These are phyloP conservation scores for Andricus grossulariae DNA, from an alignment of 1,140 invertebrate species.

Conservation along the genomic window DNA sequence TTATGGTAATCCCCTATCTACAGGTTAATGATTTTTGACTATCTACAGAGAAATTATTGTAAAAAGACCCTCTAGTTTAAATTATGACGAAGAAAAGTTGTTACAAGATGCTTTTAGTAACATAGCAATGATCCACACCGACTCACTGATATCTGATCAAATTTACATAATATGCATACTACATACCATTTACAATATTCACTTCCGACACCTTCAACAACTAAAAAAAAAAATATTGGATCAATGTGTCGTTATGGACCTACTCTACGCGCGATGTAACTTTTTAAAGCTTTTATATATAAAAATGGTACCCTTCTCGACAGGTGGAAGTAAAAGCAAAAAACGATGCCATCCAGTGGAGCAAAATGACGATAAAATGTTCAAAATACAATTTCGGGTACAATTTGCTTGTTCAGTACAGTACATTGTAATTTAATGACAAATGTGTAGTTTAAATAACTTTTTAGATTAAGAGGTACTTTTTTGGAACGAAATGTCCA, in stretches of 20 bases:
- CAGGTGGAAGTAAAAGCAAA: not conserved
- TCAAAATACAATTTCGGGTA: too few species aligned
- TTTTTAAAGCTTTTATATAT: not conserved
- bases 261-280: conserved; percentile 2
- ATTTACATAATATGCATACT: too few species aligned
- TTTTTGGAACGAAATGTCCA: too few species aligned
- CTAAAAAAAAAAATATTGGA: not conserved
- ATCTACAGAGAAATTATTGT: conserved; percentile 18
- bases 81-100: conserved; percentile 12
- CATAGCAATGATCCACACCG: not conserved
- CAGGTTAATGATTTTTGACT: conserved; percentile 13
- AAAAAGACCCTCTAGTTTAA: conserved; percentile 15
- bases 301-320: conserved; percentile 11
- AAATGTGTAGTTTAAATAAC: too few species aligned
- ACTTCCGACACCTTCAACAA: not conserved
- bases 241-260: conserved; percentile 3
- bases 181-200: too few species aligned
- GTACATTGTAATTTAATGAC: too few species aligned
- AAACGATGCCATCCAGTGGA: not conserved
- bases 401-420: too few species aligned
- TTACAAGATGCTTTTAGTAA: conserved; percentile 13
- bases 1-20: conserved; percentile 16
- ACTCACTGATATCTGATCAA: not conserved
- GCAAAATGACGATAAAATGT: too few species aligned
- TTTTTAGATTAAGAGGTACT: too few species aligned